Evolutionary conservation across 2,888 invertebrate species (phyloP).

Genomic region (Andrena chrysosceles): DNA sequence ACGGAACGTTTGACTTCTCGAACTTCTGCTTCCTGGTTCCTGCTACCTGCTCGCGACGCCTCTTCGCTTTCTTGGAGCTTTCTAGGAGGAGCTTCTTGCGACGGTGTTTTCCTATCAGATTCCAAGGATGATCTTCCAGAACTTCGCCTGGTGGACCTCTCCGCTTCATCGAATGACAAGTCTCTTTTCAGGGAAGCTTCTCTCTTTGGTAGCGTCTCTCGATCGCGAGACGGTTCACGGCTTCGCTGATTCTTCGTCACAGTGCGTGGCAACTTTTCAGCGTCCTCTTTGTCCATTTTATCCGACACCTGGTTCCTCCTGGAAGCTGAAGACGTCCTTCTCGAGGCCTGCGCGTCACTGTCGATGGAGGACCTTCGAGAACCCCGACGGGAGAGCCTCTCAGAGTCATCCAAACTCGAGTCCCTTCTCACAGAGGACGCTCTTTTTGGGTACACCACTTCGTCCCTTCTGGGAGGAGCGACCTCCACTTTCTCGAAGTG

Average conservation of each 20-base stretch:
- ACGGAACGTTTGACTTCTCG: slow-evolving; percentile 8
- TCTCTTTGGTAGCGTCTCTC: slow-evolving; percentile 25
- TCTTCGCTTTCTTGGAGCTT: slow-evolving; percentile 27
- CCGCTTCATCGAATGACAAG: slow-evolving; percentile 45
- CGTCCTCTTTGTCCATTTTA: slow-evolving; percentile 2
- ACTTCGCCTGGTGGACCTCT: slow-evolving; percentile 31
- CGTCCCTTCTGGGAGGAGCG: slow-evolving; percentile 38
- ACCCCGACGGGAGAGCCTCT: slow-evolving; percentile 59
- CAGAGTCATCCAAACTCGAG: slow-evolving; percentile 36
- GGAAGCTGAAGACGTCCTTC: slow-evolving; percentile 51
- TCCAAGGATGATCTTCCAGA: slow-evolving; percentile 58
- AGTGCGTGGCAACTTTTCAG: slow-evolving; percentile 19
- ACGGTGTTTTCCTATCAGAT: slow-evolving; percentile 52
- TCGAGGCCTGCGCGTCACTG: slow-evolving; percentile 56
- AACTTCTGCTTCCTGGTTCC: slow-evolving; percentile 30
- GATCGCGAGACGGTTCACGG: slow-evolving; percentile 48
- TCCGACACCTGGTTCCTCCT: slow-evolving; percentile 27
- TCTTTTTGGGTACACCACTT: slow-evolving; percentile 35
- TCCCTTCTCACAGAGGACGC: slow-evolving; percentile 63
- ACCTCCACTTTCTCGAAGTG: slow-evolving; percentile 68
- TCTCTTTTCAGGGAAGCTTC: slow-evolving; percentile 39
- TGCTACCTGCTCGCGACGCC: slow-evolving; percentile 1
- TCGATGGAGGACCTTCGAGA: slow-evolving; percentile 68
- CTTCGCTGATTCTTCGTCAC: slow-evolving; percentile 31
- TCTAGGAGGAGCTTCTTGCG: slow-evolving; percentile 37